Evolutionary conservation across 2,113 vertebrate genomes (phyloP).

Genomic region (Cnemophilus loriae): DNA sequence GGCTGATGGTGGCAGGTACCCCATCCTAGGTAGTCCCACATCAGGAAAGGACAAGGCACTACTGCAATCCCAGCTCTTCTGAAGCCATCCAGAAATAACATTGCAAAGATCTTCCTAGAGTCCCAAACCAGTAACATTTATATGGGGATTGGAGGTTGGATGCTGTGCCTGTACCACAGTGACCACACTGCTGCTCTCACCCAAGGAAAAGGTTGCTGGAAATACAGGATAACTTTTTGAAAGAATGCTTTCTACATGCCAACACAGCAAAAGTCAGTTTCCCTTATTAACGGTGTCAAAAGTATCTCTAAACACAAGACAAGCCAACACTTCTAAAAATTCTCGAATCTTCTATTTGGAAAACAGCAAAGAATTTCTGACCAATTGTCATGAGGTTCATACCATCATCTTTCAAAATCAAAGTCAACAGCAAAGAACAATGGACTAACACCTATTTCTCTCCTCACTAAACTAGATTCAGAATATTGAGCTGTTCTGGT

Average conservation of each 20-base stretch:
- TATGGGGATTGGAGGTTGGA: not conserved
- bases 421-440: not conserved
- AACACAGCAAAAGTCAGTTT: not conserved
- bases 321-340: not conserved
- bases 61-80: not conserved
- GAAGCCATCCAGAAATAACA: not conserved
- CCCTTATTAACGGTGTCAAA: not conserved
- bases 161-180: not conserved
- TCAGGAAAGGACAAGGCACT: not conserved
- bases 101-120: not conserved
- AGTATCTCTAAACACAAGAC: not conserved
- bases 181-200: not conserved
- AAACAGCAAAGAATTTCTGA: not conserved
- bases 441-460: not conserved
- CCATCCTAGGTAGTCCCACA: not conserved
- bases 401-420: not conserved
- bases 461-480: not conserved
- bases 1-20: not conserved
- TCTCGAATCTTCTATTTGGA: not conserved
- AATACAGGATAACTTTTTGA: not conserved
- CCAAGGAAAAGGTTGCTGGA: not conserved
- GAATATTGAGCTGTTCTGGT: not conserved
- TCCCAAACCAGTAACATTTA: not conserved
- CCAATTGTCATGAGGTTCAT: not conserved
- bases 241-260: not conserved